Evolutionary conservation across 2,888 invertebrate species (phyloP).

Genomic region (Pseudococcus viburni): DNA sequence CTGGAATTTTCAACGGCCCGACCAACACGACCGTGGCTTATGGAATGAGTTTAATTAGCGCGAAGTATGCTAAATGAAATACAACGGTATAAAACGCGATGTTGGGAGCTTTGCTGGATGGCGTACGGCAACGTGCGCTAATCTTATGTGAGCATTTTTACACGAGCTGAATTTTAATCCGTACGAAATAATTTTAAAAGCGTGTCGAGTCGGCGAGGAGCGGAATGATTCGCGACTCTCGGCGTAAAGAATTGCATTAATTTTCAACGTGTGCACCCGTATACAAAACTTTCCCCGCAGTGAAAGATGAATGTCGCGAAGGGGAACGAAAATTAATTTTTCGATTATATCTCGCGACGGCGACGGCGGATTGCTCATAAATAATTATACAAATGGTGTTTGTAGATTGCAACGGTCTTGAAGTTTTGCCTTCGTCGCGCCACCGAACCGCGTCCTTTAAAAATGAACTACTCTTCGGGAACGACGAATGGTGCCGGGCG

Average conservation of each 20-base stretch:
- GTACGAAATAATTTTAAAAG: slow-evolving; percentile 14
- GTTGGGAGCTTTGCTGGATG: neutral
- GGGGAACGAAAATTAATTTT: slow-evolving; percentile 59
- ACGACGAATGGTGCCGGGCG: slow-evolving; percentile 29
- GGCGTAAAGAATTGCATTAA: slow-evolving; percentile 14
- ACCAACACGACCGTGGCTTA: neutral
- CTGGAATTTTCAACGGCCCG: neutral
- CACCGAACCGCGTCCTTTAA: neutral
- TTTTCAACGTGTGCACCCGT: neutral
- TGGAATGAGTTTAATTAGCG: slow-evolving; percentile 20
- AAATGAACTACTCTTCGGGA: neutral
- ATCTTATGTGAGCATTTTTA: slow-evolving; percentile 35
- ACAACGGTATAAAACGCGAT: neutral
- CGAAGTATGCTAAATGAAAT: neutral
- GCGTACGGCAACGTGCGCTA: neutral
- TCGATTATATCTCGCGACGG: slow-evolving; percentile 51
- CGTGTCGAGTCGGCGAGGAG: neutral
- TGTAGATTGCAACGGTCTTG: slow-evolving; percentile 44
- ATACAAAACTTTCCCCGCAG: neutral
- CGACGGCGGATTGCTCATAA: slow-evolving; percentile 23
- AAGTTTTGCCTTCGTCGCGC: neutral
- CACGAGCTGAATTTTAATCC: slow-evolving; percentile 37
- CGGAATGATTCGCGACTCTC: neutral
- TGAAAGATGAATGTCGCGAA: slow-evolving; percentile 54
- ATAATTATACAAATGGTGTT: slow-evolving; percentile 44